Base-by-base conservation (phyloP, 2,888 invertebrate genomes). In the Epinotia nisella region DNA sequence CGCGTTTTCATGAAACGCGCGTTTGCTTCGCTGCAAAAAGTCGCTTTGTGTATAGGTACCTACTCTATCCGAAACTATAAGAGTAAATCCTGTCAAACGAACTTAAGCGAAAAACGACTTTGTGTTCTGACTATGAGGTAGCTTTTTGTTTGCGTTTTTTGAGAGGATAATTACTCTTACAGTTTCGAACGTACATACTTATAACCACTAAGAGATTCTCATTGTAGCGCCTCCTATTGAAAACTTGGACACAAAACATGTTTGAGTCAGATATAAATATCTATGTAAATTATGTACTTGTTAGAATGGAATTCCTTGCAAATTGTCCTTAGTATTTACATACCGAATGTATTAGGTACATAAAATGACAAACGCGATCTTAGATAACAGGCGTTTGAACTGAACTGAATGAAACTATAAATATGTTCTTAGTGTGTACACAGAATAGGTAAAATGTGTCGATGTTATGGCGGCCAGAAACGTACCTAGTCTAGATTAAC, bases 401-500 rank as follows among this genome's bases (percentile, higher is more conserved):
- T 49, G n/a, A 5, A 49, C 49, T 55, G 65, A 55, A 55, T 65
- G 39, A 55, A 65, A 53, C 53, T 65, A 55, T 55, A 55, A 65
- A 62, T 62, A 62, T 29, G 24, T 15, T n/a, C n/a, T n/a, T n/a
- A 21, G 35, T 19, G 19, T 15, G 35, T 5, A 19, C n/a, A n/a
- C n/a, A n/a, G 19, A 29, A 15, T 24, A 49, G 13, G 19, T 17
- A 41, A 9, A 64, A 24, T 41, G 21, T 56, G 55, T 56, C 39
- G 55, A 41, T 21, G 55, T 56, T 35, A 49, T 19, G 19, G 67
- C 29, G 15, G 45, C 29, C 3, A 35, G 15, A n/a, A 56, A 21
- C 56, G 13, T n/a, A 58, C 21, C 41, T 11, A 39, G 19, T 56
- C 35, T 66, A 45, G 1, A 29, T 29, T n/a, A n/a, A n/a, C n/a